Conservation (phyloP, 2,888 invertebrate species). For the Drosophila neonasuta region DNA sequence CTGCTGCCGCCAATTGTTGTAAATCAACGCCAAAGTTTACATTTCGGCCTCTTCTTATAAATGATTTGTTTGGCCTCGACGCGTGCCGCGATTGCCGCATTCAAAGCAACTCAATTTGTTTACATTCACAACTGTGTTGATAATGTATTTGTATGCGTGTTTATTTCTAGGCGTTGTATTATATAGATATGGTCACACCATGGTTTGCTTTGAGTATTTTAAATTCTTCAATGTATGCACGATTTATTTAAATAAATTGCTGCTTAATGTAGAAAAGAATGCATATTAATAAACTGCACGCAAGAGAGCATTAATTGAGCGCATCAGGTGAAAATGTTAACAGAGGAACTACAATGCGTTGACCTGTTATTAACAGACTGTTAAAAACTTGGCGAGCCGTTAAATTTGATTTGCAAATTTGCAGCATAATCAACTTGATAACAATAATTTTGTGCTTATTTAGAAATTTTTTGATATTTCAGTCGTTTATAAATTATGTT, state of each 20-base stretch:
- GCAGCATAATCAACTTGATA: no score
- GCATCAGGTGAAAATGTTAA: slow-evolving; percentile 9
- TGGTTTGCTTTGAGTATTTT: background rate
- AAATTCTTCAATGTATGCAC: background rate
- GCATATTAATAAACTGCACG: background rate
- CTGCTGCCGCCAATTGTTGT: slow-evolving; percentile 5
- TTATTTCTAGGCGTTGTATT: slow-evolving; percentile 1
- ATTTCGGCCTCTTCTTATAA: slow-evolving; percentile 4
- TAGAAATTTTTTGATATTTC: background rate
- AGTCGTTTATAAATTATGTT: background rate
- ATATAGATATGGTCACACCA: slow-evolving; percentile 34
- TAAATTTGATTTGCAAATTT: background rate
- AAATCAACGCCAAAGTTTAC: slow-evolving; percentile 24
- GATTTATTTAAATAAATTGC: background rate
- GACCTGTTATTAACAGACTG: slow-evolving; percentile 7
- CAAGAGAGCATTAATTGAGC: background rate
- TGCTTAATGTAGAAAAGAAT: background rate
- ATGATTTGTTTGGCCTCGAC: slow-evolving; percentile 40
- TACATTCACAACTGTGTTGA: slow-evolving; percentile 20
- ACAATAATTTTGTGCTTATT: no score
- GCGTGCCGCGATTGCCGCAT: background rate
- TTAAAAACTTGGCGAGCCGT: background rate
- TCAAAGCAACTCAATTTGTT: slow-evolving; percentile 35
- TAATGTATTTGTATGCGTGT: background rate
- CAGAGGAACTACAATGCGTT: background rate